Evolutionary conservation across 2,113 vertebrate species (phyloP), one percentile per base, ranked within the genome.

Genomic region (Tyto alba): DNA sequence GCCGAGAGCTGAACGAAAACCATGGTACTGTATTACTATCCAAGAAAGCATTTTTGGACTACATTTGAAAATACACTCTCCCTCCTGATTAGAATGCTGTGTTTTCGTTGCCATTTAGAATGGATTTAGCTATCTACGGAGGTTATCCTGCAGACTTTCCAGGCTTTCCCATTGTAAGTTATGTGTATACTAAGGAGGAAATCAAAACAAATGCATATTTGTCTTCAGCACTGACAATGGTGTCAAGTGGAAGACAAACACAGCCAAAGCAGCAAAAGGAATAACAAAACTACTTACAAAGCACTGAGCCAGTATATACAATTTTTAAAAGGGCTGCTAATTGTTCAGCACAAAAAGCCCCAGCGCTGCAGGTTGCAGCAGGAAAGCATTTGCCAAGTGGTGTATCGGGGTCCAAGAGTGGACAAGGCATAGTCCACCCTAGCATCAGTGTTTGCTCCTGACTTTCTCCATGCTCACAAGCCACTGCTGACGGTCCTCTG

Each of bases 101-200:
- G 81, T 84, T 91, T 94, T 96, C 72, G 87, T 96, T 96, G 92
- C 76, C 52, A 38, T 96, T 97, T 83, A 92, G 63, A 97, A 96
- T 91, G 77, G 78, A 95, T 94, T 95, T 96, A 88, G 81, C 89
- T 98, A 96, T 97, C 96, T 95, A 22, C 7, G 57, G 93, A 97
- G 97, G 97, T 96, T 98, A 97, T 97, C 97, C 92, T 93, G 95
- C 96, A 98, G 96, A 95, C 90, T 97, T 97, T 97, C 90, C 91
- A 97, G 93, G 94, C 95, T 95, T 93, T 74, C 88, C 93, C 59
- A 93, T 88, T 96, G 77, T 90, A 96, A 96, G 74, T 63, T 97
- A 95, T 93, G 66, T 50, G 93, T 91, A 95, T 79, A 38, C 43
- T 89, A 56, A 97, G 72, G 50, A 97, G 84, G 81, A 96, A 97